Percentiles rank a stretch among this genome's conserved stretches.
Evolutionary conservation across 2,113 vertebrate genomes (phyloP).

Genomic region (Rhodinocichla rosea): DNA sequence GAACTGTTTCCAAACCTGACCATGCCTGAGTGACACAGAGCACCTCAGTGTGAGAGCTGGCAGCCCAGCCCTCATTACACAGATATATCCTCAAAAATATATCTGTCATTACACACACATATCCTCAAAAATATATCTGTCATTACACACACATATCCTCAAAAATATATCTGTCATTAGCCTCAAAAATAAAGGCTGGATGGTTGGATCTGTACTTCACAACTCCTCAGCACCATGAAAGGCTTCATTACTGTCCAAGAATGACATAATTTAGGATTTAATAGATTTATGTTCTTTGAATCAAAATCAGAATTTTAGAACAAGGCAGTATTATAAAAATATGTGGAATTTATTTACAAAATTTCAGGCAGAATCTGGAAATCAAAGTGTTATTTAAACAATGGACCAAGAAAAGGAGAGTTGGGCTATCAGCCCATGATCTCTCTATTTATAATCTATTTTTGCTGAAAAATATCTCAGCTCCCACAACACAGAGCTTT

Average conservation of each 20-base stretch:
- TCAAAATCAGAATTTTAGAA: neutral
- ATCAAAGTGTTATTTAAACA: neutral
- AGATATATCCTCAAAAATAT: no score
- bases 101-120: neutral
- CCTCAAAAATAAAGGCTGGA: neutral
- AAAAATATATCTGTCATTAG: neutral
- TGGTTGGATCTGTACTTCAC: neutral
- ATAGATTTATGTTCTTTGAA: neutral
- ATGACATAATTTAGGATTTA: neutral
- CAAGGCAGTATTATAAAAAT: neutral
- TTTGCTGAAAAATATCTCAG: constrained; percentile 1
- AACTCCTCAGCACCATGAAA: neutral
- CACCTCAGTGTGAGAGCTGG: neutral
- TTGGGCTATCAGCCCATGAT: neutral
- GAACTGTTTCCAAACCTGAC: neutral
- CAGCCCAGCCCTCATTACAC: neutral
- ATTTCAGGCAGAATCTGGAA: neutral
- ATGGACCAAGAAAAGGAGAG: neutral
- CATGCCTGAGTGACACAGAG: neutral
- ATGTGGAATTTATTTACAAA: neutral
- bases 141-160: neutral
- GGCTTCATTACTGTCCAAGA: neutral
- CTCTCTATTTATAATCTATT: neutral
- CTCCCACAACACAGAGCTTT: neutral
- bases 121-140: no score